phyloP scores from a whole-genome alignment of 1,140 invertebrate species.

The Pseudomyrmex cubaensis region DNA sequence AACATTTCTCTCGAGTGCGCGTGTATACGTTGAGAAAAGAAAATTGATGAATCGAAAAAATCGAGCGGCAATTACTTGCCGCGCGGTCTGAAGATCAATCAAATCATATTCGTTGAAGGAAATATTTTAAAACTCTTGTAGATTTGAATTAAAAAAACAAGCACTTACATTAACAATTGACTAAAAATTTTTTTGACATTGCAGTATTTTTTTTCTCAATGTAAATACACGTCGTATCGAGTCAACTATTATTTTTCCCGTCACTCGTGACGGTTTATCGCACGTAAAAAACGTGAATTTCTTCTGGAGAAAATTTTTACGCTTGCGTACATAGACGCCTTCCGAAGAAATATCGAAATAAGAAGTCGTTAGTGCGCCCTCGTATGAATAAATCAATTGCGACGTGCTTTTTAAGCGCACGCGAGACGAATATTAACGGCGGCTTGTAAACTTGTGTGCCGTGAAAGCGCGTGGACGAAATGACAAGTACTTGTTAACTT shows the following conservation, averaged over 20 bases:
- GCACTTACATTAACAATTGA: too few species aligned
- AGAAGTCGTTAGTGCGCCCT: neutral
- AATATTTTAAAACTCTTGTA: too few species aligned
- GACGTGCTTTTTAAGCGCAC: slow-evolving; percentile 17
- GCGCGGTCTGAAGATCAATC: too few species aligned
- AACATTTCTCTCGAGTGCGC: neutral
- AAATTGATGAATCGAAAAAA: too few species aligned
- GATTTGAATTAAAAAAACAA: too few species aligned
- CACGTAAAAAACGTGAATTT: neutral
- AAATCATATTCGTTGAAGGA: too few species aligned
- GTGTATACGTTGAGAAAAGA: too few species aligned
- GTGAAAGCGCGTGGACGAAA: neutral
- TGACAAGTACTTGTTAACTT: neutral
- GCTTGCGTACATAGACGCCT: neutral
- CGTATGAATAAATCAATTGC: slow-evolving; percentile 40
- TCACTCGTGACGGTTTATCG: neutral
- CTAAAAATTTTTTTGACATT: too few species aligned
- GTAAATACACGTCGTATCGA: too few species aligned
- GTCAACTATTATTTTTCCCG: neutral
- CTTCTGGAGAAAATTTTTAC: neutral
- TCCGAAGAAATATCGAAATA: neutral
- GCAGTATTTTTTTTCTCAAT: too few species aligned
- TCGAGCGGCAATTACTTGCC: too few species aligned
- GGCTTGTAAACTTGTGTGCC: neutral
- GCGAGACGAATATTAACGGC: slow-evolving; percentile 44